Evolutionary conservation across 2,797 vertebrate genomes (phyloP).

Genomic region (Basileuterus tristriatus): DNA sequence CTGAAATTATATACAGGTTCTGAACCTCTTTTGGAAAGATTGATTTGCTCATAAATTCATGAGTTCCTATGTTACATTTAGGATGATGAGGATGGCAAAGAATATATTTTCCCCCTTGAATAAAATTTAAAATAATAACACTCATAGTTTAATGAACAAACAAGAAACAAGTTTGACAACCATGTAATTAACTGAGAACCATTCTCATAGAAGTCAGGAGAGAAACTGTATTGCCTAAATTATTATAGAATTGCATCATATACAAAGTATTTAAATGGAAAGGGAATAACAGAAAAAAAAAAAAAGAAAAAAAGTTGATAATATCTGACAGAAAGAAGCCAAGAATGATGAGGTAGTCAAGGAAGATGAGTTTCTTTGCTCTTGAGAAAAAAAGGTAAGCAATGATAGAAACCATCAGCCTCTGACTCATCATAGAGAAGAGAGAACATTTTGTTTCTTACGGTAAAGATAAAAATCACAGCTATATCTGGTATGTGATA

Average conservation of each 20-base stretch:
- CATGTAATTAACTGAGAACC: neutral
- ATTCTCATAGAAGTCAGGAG: neutral
- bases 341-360: neutral
- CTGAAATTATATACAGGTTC: neutral
- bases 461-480: neutral
- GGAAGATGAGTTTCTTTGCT: neutral
- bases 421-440: neutral
- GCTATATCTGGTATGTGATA: neutral
- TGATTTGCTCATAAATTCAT: neutral
- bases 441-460: neutral
- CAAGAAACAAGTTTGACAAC: neutral
- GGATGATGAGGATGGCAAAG: fast-evolving
- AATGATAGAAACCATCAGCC: neutral
- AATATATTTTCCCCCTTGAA: neutral
- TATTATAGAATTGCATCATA: neutral
- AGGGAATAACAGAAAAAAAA: neutral
- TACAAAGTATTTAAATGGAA: neutral
- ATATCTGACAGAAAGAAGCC: neutral
- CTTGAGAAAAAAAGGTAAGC: neutral
- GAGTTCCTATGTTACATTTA: neutral
- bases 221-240: neutral
- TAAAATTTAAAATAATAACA: neutral
- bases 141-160: neutral
- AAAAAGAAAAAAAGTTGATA: neutral
- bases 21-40: neutral